Evolutionary conservation across 2,113 vertebrate species (phyloP).

Genomic region (Meles meles): DNA sequence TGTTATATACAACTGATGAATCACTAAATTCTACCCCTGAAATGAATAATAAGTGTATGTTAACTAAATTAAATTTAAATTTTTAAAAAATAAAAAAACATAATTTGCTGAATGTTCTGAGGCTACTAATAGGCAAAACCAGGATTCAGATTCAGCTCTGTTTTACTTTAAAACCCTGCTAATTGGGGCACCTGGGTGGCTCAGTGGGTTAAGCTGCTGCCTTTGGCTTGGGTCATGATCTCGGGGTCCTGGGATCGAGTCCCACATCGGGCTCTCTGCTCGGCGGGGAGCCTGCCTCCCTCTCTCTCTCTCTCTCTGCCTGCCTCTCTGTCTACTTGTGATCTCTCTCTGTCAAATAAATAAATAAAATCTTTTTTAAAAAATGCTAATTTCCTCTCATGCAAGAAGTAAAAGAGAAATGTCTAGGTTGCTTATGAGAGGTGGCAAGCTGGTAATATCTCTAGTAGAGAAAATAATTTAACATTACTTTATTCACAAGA

Average conservation of each 20-base stretch:
- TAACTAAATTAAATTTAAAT: background rate
- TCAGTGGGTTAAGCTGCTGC: no score
- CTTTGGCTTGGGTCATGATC: no score
- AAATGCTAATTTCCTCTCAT: background rate
- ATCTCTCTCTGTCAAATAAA: no score
- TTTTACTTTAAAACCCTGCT: conserved; percentile 16
- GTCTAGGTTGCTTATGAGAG: background rate
- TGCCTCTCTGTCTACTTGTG: no score
- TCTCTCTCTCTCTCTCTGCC: no score
- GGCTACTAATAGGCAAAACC: background rate
- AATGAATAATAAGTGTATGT: background rate
- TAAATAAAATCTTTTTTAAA: no score
- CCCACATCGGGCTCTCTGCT: no score
- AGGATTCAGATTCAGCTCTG: conserved; percentile 23
- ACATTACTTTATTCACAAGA: conserved; percentile 22
- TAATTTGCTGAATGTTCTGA: background rate
- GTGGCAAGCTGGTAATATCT: background rate
- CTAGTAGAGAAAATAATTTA: background rate
- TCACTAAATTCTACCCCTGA: background rate
- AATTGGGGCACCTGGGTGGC: no score
- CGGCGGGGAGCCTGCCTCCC: no score
- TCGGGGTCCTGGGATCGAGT: no score
- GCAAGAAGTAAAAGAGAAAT: background rate
- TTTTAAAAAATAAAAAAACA: background rate
- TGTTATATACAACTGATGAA: background rate